Percentiles rank a stretch among this genome's conserved stretches.
Evolutionary conservation across 2,113 vertebrate species (phyloP).

Genomic region (Mobula hypostoma): DNA sequence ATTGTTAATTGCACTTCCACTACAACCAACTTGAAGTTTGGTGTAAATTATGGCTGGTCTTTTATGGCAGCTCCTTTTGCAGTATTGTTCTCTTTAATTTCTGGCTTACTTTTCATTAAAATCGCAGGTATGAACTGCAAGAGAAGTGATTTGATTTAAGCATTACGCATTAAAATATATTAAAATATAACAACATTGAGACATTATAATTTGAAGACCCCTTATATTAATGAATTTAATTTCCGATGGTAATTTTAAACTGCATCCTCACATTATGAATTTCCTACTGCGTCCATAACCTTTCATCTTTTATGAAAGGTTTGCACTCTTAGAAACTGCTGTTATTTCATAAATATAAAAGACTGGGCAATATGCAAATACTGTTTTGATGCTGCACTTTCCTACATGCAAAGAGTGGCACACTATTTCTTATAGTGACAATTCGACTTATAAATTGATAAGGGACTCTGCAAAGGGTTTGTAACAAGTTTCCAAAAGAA

Average conservation of each 20-base stretch:
- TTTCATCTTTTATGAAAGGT: too few species aligned
- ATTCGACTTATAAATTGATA: too few species aligned
- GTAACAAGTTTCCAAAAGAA: too few species aligned
- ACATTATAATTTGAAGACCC: not conserved
- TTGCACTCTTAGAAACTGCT: too few species aligned
- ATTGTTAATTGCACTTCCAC: constrained; percentile 55
- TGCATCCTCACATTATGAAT: not conserved
- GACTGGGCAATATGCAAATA: too few species aligned
- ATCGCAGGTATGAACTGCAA: constrained; percentile 68
- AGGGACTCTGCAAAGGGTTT: too few species aligned
- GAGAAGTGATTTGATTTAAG: not conserved
- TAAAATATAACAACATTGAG: not conserved
- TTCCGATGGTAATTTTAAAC: not conserved
- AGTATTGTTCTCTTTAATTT: constrained; percentile 76
- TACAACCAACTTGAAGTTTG: constrained; percentile 60
- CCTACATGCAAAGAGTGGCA: too few species aligned
- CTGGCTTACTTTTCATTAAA: constrained; percentile 81
- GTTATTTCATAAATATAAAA: too few species aligned
- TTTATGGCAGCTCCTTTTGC: constrained; percentile 86
- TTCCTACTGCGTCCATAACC: not conserved
- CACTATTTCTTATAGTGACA: too few species aligned
- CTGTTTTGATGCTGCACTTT: too few species aligned
- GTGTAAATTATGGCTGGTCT: constrained; percentile 76
- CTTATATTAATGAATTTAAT: not conserved
- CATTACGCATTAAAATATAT: not conserved